A percentile compares a stretch with the other conserved stretches of the same genome.
Conservation (phyloP, 2,113 vertebrate species). For the Tragulus kanchil region DNA sequence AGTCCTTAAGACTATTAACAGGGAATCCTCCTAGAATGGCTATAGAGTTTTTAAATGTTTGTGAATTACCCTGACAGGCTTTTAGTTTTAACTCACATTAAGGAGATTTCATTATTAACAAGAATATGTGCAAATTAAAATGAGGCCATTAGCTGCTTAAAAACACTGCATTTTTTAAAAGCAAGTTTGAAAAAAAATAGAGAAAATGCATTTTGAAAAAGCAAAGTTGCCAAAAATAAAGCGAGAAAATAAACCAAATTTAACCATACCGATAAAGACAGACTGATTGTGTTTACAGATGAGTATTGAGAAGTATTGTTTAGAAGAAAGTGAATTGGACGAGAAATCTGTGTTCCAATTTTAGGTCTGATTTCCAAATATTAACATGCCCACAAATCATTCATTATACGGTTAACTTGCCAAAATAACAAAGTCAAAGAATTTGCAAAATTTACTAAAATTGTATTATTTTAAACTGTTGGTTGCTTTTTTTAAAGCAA, state of each 20-base stretch:
- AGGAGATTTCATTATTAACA: conserved; percentile 89
- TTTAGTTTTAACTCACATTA: conserved; percentile 88
- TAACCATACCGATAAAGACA: neutral
- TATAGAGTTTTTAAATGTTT: conserved; percentile 85
- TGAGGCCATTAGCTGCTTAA: conserved; percentile 85
- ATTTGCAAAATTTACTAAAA: neutral
- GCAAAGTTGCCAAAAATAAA: conserved; percentile 44
- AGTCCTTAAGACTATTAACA: conserved; percentile 88
- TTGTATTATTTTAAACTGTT: neutral
- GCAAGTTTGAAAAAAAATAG: conserved; percentile 25
- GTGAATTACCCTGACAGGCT: conserved; percentile 87
- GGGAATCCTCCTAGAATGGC: conserved; percentile 84
- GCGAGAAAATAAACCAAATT: conserved; percentile 34
- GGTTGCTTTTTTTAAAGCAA: neutral
- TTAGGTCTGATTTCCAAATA: neutral
- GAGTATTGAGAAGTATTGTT: neutral
- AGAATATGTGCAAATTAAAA: conserved; percentile 88
- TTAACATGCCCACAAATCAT: neutral
- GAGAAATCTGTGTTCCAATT: neutral
- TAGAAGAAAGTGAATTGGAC: neutral
- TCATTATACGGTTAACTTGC: neutral
- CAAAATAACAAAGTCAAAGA: conserved; percentile 1
- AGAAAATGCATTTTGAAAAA: conserved; percentile 49
- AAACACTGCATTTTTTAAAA: conserved; percentile 65
- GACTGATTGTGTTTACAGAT: neutral